phyloP scores from a whole-genome alignment of 2,113 vertebrate genomes.

The Chaetops frenatus region DNA sequence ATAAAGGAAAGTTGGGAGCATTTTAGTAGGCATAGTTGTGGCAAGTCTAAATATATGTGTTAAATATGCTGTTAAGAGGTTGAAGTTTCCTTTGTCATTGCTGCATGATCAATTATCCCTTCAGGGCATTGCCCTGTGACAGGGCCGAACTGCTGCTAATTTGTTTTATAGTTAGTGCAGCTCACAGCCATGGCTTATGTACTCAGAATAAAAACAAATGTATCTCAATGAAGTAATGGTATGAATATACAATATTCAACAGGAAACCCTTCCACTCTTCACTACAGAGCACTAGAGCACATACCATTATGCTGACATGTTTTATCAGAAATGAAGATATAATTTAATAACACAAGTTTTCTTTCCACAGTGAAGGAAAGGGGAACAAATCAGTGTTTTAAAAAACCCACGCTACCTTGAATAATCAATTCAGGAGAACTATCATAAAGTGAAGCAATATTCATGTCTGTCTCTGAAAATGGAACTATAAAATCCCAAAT shows the following conservation, averaged over 20 bases:
- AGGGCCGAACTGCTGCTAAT: background rate
- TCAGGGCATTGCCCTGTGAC: background rate
- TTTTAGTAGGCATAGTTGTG: background rate
- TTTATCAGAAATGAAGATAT: background rate
- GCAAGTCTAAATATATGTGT: background rate
- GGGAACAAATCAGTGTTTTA: background rate
- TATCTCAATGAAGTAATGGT: background rate
- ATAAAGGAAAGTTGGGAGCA: background rate
- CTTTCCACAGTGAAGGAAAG: background rate
- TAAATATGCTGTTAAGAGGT: background rate
- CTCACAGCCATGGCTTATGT: background rate
- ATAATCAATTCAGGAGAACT: background rate
- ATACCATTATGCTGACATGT: background rate
- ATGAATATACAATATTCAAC: background rate
- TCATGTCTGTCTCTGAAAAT: conserved; percentile 22
- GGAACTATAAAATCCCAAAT: conserved; percentile 8
- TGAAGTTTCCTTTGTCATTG: conserved; percentile 4
- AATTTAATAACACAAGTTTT: conserved; percentile 1
- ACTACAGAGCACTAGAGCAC: background rate
- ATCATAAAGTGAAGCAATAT: background rate
- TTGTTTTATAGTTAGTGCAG: conserved; percentile 22
- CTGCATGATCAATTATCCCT: conserved; percentile 16
- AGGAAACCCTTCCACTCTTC: background rate
- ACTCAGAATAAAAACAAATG: background rate
- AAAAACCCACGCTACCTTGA: background rate